These are phyloP conservation scores for Neolamprologus toae DNA, from an alignment of 2,113 vertebrate species.

Conservation along the genomic window DNA sequence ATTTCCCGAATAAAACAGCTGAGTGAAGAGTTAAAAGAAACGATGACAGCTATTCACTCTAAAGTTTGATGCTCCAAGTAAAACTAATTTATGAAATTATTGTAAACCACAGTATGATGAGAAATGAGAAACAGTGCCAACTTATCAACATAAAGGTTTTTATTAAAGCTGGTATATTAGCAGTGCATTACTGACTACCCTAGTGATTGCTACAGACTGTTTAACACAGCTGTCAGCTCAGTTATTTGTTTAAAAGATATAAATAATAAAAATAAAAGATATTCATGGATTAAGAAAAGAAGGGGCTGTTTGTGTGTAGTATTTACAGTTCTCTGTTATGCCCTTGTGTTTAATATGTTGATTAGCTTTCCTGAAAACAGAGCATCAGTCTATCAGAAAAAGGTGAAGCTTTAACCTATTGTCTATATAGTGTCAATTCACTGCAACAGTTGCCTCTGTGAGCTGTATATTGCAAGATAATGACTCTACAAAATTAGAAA, in stretches of 20 bases:
- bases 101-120: neutral
- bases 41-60: neutral
- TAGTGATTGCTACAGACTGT: neutral
- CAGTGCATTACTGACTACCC: neutral
- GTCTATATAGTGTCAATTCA: neutral
- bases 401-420: neutral
- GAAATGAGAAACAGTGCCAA: neutral
- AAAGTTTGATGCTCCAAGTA: neutral
- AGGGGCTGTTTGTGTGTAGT: neutral
- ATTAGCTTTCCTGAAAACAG: neutral
- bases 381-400: neutral
- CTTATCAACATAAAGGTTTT: neutral
- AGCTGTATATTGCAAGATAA: neutral
- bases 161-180: neutral
- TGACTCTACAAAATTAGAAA: neutral
- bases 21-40: neutral
- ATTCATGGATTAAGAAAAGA: neutral
- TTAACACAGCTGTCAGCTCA: neutral
- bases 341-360: neutral
- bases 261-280: neutral
- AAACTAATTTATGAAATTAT: neutral
- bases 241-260: neutral
- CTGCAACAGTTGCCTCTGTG: neutral
- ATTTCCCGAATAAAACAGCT: neutral
- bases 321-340: neutral